A percentile compares a stretch with the other conserved stretches of the same genome.
Evolutionary conservation across 2,797 vertebrate genomes (phyloP).

Genomic region (Lepidocolaptes lacrymiger): DNA sequence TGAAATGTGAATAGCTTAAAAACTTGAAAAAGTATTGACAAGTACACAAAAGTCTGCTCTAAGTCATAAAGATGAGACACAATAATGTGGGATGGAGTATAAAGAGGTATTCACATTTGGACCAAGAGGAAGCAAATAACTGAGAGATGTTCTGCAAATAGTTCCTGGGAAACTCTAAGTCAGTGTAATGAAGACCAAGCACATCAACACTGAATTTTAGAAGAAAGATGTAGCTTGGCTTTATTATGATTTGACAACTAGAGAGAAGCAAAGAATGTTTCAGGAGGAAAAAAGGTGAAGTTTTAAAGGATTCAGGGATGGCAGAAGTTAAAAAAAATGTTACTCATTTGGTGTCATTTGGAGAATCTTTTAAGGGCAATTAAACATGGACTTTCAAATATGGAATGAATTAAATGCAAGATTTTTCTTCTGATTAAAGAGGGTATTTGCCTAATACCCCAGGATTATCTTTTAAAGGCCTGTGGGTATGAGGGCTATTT

Average conservation of each 20-base stretch:
- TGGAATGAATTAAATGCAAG: not conserved
- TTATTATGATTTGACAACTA: not conserved
- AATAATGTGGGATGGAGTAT: not conserved
- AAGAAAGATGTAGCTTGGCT: not conserved
- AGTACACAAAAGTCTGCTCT: not conserved
- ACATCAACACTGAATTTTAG: not conserved
- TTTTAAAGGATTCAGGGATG: not conserved
- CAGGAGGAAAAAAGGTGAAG: not conserved
- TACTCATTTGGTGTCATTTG: not conserved
- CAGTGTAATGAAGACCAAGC: not conserved
- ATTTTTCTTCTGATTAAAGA: not conserved
- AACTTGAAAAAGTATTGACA: not conserved
- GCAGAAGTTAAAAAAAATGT: not conserved
- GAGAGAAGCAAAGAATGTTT: not conserved
- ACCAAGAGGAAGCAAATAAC: not conserved
- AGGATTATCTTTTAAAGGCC: not conserved
- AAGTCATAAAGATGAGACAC: not conserved
- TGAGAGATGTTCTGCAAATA: not conserved
- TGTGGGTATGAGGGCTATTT: not conserved
- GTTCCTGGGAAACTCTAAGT: not conserved
- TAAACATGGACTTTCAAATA: not conserved
- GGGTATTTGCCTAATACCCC: not conserved
- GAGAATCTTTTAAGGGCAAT: not conserved
- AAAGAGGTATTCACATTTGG: not conserved
- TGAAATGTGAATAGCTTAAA: not conserved